These are phyloP conservation scores for Drepanosiphum platanoidis DNA, from an alignment of 2,888 invertebrate species.

Conservation along the genomic window DNA sequence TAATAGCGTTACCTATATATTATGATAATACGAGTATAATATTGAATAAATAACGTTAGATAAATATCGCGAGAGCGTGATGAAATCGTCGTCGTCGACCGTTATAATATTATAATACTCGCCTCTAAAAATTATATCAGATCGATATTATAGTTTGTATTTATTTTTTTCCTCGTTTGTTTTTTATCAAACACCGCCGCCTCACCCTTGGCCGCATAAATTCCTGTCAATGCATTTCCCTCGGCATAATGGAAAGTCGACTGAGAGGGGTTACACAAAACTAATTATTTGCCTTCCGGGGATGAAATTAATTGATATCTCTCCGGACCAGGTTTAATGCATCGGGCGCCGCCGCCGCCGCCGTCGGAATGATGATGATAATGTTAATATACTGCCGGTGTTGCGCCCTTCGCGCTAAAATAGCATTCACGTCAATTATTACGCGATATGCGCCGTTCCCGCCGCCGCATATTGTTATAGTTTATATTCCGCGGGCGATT, in stretches of 20 bases:
- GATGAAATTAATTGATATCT: constrained; percentile 57
- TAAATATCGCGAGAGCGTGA: too few species aligned
- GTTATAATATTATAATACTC: too few species aligned
- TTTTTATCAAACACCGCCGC: background rate
- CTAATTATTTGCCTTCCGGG: constrained; percentile 56
- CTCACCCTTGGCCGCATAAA: background rate
- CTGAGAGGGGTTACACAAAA: constrained; percentile 48
- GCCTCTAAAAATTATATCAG: too few species aligned
- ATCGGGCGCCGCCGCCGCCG: constrained; percentile 16
- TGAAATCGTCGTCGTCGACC: too few species aligned
- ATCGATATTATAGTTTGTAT: background rate
- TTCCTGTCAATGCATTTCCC: constrained; percentile 14
- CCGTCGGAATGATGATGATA: constrained; percentile 49
- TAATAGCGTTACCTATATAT: too few species aligned
- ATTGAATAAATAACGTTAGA: too few species aligned
- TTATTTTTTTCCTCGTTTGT: too few species aligned
- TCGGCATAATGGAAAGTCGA: constrained; percentile 5
- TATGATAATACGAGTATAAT: too few species aligned
- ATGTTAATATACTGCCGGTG: constrained; percentile 37
- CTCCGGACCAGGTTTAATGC: constrained; percentile 46
- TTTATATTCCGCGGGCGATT: background rate
- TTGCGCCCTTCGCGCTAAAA: constrained; percentile 15
- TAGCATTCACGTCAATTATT: constrained; percentile 38
- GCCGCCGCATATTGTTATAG: background rate
- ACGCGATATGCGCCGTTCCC: background rate